Evolutionary conservation across 2,888 invertebrate species (phyloP), one percentile per base, ranked within the genome.

Genomic region (Callyntrura sp.): DNA sequence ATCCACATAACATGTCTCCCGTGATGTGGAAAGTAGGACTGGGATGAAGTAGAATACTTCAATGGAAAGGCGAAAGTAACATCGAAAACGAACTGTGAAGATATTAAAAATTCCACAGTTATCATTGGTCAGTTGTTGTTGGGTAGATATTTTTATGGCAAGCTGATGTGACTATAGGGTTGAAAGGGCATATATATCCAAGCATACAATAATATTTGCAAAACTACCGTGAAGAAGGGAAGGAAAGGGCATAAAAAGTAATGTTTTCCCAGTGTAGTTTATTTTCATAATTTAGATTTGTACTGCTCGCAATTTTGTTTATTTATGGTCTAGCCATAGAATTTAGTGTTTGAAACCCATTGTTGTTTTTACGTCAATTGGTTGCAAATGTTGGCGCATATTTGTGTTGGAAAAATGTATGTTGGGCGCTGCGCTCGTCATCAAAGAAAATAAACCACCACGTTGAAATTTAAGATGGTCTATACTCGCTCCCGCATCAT

Each of bases 21-120:
- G 12, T 51, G 51, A 51, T 51, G 14, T 51, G 12, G 11, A 48
- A 48, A 48, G 2, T 35, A 35, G 35, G 3, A 6, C 6, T 35
- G 6, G 35, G 35, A 35, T 35, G 35, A 35, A 35, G 35, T 35
- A 35, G 35, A 35, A 35, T 35, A 35, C 35, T 35, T 35, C 35
- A 35, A 35, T 35, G 6, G 35, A 35, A 35, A 62, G 20, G 23
- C 6, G 11, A 62, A 23, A 62, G 62, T 2, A 60, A n/a, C 25
- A 62, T 4, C 3, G 9, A n/a, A 70, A 70, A 45, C 2, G 43
- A 43, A 8, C 4, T n/a, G n/a, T 17, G 17, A 35, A 82, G 82
- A 82, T 82, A 82, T 82, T 82, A 82, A 82, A 82, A 82, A 82
- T 81, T 81, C 60, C 81, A 23, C 62, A 2, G 28, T 43, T 70